These are phyloP conservation scores for Thalassoma bifasciatum DNA, from an alignment of 2,113 vertebrate species.

Conservation along the genomic window DNA sequence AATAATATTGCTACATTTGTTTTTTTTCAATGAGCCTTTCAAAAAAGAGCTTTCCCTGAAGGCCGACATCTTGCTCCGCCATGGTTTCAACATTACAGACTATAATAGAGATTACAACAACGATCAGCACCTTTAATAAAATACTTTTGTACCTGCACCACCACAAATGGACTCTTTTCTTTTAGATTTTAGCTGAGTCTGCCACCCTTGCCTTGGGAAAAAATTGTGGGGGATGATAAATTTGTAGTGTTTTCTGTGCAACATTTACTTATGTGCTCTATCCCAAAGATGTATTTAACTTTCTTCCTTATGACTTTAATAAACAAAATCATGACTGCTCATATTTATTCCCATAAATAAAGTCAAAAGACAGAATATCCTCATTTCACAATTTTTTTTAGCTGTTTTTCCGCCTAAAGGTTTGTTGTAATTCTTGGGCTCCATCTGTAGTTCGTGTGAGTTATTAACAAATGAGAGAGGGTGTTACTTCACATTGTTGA, in stretches of 20 bases:
- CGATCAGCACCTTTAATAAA: no score
- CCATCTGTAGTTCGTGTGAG: neutral
- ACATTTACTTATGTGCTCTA: neutral
- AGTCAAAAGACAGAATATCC: neutral
- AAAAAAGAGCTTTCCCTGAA: no score
- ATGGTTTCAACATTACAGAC: no score
- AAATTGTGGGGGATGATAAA: neutral
- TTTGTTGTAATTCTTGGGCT: neutral
- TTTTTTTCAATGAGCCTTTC: no score
- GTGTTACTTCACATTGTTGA: neutral
- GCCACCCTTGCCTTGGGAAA: conserved; percentile 7
- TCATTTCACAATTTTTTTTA: neutral
- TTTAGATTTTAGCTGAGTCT: conserved; percentile 10
- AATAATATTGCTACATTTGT: no score
- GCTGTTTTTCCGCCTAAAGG: neutral
- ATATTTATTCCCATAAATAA: neutral
- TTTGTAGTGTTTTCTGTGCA: neutral
- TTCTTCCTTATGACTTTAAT: conserved; percentile 2
- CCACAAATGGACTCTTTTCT: neutral
- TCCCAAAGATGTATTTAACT: neutral
- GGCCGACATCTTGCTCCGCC: no score
- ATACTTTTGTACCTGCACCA: no score
- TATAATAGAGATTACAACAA: no score
- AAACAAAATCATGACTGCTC: neutral
- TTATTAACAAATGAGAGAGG: neutral